These are phyloP conservation scores for Discoglossus pictus DNA, from an alignment of 2,797 vertebrate genomes.

Conservation along the genomic window DNA sequence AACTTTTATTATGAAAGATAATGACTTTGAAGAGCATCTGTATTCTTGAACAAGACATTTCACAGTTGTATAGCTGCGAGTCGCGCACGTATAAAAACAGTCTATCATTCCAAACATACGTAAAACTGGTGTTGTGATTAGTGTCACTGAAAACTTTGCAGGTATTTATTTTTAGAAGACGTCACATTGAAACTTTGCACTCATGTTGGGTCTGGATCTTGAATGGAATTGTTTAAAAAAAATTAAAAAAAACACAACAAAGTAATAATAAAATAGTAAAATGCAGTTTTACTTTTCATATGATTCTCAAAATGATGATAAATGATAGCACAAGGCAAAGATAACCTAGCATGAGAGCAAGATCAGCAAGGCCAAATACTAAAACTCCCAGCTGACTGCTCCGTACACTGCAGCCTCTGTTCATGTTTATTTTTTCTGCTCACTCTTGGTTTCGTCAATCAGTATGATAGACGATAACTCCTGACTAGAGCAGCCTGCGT, in stretches of 20 bases:
- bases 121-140: slow-evolving; percentile 78
- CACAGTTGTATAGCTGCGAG: slow-evolving; percentile 27
- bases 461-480: slow-evolving; percentile 92
- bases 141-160: slow-evolving; percentile 68
- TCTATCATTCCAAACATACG: slow-evolving; percentile 66
- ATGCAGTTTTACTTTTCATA: slow-evolving; percentile 70
- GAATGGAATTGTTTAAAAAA: slow-evolving; percentile 64
- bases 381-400: slow-evolving; percentile 95
- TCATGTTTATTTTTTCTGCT: slow-evolving; percentile 95
- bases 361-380: slow-evolving; percentile 97
- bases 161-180: slow-evolving; percentile 82
- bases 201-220: slow-evolving; percentile 38
- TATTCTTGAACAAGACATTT: slow-evolving; percentile 34
- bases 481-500: slow-evolving; percentile 85
- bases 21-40: slow-evolving; percentile 25
- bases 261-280: slow-evolving; percentile 69
- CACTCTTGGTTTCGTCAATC: slow-evolving; percentile 92
- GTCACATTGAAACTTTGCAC: slow-evolving; percentile 15
- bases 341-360: slow-evolving; percentile 94
- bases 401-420: slow-evolving; percentile 95
- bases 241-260: slow-evolving; percentile 71
- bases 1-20: slow-evolving; percentile 44
- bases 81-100: slow-evolving; percentile 26
- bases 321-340: slow-evolving; percentile 95
- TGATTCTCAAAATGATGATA: slow-evolving; percentile 87